Base-by-base conservation (phyloP, 2,888 invertebrate genomes). In the Parapristionchus giblindavisi region DNA sequence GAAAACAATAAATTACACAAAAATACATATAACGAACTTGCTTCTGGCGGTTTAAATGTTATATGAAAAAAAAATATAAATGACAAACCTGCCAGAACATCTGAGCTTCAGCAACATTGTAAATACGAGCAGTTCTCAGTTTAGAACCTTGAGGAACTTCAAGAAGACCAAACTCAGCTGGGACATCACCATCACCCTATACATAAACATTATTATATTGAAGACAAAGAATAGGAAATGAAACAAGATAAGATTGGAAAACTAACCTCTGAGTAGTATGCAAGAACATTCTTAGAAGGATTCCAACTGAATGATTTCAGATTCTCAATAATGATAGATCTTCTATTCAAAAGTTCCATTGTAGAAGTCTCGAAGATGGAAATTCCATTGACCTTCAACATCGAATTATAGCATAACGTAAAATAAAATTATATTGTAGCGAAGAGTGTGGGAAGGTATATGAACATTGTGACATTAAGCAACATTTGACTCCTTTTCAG, bases 21-120 rank as follows among this genome's bases (percentile, higher is more conserved):
- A n/a, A n/a, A n/a, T n/a, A 14, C 17, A 14, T 43, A 14, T 43
- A 8, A 43, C 43, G 43, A 43, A 8, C 34, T 38, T 61, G n/a
- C 43, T 43, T 43, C 43, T 43, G 17, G 17, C 8, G 8, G 17
- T 43, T 14, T 8, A 43, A 43, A 43, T 43, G 43, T 17, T 17
- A 17, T 43, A 43, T 93, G 94, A 89, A 96, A 96, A 89, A 6
- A 14, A 14, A 14, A 54, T n/a, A 14, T 14, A 14, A 6, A 14
- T 17, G 17, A 17, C 14, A 6, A 48, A 68, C 68, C 68, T 99
- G 99, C 99, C 99, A 99, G 89, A 96, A 96, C 89, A 99, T 94
- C 87, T 96, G 95, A 89, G 97, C 97, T 88, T 97, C 96, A 0
- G 96, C 96, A 0, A 99, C 98, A 79, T 94, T 96, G 91, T 99